Evolutionary conservation across 92 coral and sea anemone species (phyloP).

Genomic region (Zoanthus sociatus): DNA sequence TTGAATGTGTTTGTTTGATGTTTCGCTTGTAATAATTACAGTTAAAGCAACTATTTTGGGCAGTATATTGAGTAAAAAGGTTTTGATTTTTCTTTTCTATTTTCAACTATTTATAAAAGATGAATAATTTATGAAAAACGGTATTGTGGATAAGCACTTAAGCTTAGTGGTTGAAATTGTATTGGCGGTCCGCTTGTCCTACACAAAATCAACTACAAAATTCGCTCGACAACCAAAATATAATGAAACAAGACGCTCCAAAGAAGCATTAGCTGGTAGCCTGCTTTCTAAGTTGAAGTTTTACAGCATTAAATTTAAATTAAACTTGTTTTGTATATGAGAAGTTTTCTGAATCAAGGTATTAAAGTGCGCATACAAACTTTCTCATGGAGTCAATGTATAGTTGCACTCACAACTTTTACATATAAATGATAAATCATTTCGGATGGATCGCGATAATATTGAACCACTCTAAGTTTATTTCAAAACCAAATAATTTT

Average conservation of each 20-base stretch:
- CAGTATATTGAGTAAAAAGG: neutral
- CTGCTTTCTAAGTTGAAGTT: neutral
- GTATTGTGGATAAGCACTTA: neutral
- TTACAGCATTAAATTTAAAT: no score
- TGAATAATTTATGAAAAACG: neutral
- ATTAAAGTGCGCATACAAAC: neutral
- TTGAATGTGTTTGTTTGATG: neutral
- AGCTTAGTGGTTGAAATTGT: neutral
- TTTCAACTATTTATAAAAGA: neutral
- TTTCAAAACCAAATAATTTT: neutral
- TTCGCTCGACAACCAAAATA: neutral
- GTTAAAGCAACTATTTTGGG: no score
- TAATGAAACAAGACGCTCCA: neutral
- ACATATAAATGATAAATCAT: neutral
- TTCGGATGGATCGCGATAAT: neutral
- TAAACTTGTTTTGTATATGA: neutral
- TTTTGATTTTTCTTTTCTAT: neutral
- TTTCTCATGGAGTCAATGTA: neutral
- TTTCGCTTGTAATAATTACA: neutral
- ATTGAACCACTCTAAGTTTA: neutral
- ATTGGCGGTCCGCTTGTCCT: neutral
- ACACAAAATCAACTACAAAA: neutral
- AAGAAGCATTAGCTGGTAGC: neutral
- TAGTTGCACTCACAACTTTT: neutral
- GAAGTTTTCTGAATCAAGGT: neutral